Base-by-base conservation (phyloP, 2,113 vertebrate genomes). In the Callopanchax toddi region DNA sequence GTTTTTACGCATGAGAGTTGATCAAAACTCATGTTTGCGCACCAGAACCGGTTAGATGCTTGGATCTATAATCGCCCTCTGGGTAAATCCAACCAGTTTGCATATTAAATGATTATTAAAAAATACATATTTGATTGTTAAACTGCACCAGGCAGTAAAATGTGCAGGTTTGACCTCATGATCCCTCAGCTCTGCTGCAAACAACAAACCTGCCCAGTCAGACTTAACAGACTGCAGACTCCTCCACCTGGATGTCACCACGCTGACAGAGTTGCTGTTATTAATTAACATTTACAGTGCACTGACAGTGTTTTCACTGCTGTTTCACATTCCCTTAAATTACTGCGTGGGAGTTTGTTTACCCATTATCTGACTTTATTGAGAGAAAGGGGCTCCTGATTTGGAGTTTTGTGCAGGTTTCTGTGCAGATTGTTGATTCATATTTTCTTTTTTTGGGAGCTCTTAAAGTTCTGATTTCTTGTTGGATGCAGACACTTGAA, bases 391-490 rank as follows among this genome's bases (percentile, higher is more conserved):
- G 1, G 36, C n/a, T n/a, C n/a, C n/a, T n/a, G n/a, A n/a, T n/a
- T n/a, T n/a, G n/a, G n/a, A n/a, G n/a, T n/a, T n/a, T n/a, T n/a
- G n/a, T n/a, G n/a, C n/a, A n/a, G n/a, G n/a, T 54, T 21, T 63
- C 67, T 53, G 23, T 76, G 71, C 56, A 60, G 68, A 62, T 45
- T 63, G 64, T 51, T 60, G 59, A 82, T 15, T 75, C 60, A 72
- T 17, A 11, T 42, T 71, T 57, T 34, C 23, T 70, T 50, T 40
- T 25, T 23, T 29, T 56, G 11, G 44, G 39, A 26, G 29, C 10
- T 23, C 10, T 13, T 79, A 16, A 44, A 34, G 23, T 5, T 3
- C 52, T 71, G 39, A 64, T 67, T 5, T 18, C 25, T 11, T 51
- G 8, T 74, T 2, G 49, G 26, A 22, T 11, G 61, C 59, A 49